Evolutionary conservation across 2,888 invertebrate genomes (phyloP).

Genomic region (Volucella inflata): DNA sequence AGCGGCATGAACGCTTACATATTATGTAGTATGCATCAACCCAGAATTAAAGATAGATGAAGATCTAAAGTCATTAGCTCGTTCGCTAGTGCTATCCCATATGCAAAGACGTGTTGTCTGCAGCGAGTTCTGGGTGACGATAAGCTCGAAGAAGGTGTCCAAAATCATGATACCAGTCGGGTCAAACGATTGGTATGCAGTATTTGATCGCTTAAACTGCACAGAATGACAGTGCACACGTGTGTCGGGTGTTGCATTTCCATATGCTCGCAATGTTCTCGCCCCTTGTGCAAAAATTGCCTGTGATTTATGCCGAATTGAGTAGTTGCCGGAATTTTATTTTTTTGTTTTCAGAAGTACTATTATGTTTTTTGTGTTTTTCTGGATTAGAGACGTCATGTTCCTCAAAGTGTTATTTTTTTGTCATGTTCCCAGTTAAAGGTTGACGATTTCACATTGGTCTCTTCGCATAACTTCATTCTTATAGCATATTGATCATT

Average conservation of each 20-base stretch:
- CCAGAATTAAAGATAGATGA: not conserved
- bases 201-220: not conserved
- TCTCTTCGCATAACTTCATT: too few species aligned
- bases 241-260: not conserved
- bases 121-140: not conserved
- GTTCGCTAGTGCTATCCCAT: not conserved
- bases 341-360: not conserved
- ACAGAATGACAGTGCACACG: too few species aligned
- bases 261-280: not conserved
- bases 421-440: too few species aligned
- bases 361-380: not conserved
- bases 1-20: not conserved
- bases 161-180: not conserved
- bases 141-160: not conserved
- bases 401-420: not conserved
- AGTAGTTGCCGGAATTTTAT: too few species aligned
- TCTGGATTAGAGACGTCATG: not conserved
- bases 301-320: not conserved
- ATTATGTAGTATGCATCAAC: not conserved
- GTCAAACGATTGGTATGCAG: not conserved
- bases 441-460: too few species aligned
- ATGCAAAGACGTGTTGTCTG: not conserved
- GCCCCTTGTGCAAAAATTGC: not conserved
- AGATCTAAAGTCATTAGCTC: not conserved
- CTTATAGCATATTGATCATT: too few species aligned